phyloP scores from a whole-genome alignment of 1,140 invertebrate species.

The Drosophila kikkawai region DNA sequence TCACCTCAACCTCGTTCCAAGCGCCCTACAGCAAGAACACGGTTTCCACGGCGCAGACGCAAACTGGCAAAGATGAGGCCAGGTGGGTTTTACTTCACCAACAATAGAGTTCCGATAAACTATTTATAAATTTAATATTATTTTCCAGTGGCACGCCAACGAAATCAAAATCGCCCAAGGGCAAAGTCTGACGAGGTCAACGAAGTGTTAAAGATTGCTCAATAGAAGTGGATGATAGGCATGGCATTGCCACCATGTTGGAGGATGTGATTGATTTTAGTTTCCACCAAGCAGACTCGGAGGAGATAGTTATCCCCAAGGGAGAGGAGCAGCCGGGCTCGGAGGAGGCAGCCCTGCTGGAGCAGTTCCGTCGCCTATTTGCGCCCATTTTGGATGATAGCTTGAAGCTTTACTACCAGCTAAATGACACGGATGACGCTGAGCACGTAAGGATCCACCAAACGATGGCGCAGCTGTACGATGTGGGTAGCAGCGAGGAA shows the following conservation, averaged over 20 bases:
- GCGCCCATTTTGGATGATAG: constrained; percentile 69
- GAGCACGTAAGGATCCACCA: constrained; percentile 72
- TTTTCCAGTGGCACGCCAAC: constrained; percentile 69
- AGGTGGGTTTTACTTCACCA: constrained; percentile 1
- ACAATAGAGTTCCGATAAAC: background rate
- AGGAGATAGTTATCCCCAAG: constrained; percentile 18
- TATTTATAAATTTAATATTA: background rate
- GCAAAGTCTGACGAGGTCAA: constrained; percentile 84
- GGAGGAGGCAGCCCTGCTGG: constrained; percentile 54
- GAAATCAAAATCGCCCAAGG: constrained; percentile 77
- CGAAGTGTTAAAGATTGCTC: constrained; percentile 85
- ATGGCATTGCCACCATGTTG: constrained; percentile 29
- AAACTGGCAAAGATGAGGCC: constrained; percentile 71
- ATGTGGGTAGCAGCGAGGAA: constrained; percentile 69
- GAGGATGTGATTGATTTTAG: constrained; percentile 72
- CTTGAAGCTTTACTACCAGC: constrained; percentile 62
- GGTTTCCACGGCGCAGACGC: constrained; percentile 79
- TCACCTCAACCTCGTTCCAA: constrained; percentile 85
- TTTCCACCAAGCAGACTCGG: constrained; percentile 58
- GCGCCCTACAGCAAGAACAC: constrained; percentile 80
- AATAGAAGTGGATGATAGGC: constrained; percentile 70
- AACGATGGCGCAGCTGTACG: constrained; percentile 71
- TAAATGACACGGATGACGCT: constrained; percentile 60
- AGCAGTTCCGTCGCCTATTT: constrained; percentile 72
- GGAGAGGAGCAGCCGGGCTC: constrained; percentile 19